Percentiles rank a stretch among this genome's conserved stretches.
Conservation (phyloP, 2,888 invertebrate species). For the Xiphydria camelus region DNA sequence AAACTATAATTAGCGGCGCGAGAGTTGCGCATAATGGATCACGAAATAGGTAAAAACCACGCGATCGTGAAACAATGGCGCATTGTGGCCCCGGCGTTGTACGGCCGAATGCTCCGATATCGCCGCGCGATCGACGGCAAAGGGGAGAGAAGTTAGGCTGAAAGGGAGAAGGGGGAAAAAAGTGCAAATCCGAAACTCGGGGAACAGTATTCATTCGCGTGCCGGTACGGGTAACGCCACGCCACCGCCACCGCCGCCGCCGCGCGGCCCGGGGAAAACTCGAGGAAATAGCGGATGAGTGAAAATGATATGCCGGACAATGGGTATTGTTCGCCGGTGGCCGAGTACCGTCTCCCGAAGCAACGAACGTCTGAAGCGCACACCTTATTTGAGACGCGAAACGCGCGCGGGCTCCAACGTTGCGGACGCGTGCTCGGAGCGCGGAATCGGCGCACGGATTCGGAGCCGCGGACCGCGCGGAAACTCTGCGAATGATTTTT, state of each 20-base stretch:
- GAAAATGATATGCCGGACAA: slow-evolving; percentile 54
- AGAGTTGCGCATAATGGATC: no score
- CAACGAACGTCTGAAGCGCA: slow-evolving; percentile 9
- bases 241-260: slow-evolving; percentile 5
- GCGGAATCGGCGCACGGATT: no score
- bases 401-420: no score
- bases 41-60: no score
- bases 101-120: slow-evolving; percentile 6
- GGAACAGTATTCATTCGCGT: slow-evolving; percentile 27
- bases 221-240: slow-evolving; percentile 13
- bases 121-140: slow-evolving; percentile 12
- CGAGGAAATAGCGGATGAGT: slow-evolving; percentile 33
- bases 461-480: no score
- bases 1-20: no score
- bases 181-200: slow-evolving; percentile 23
- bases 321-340: slow-evolving; percentile 47
- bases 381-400: neutral
- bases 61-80: slow-evolving; percentile 2
- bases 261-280: slow-evolving; percentile 13
- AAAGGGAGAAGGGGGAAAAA: slow-evolving; percentile 4
- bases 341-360: slow-evolving; percentile 34
- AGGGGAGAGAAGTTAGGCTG: neutral
- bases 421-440: no score
- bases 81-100: slow-evolving; percentile 4
- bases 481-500: no score